These are phyloP conservation scores for Xiphophorus birchmanni DNA, from an alignment of 2,797 vertebrate species.

Conservation along the genomic window DNA sequence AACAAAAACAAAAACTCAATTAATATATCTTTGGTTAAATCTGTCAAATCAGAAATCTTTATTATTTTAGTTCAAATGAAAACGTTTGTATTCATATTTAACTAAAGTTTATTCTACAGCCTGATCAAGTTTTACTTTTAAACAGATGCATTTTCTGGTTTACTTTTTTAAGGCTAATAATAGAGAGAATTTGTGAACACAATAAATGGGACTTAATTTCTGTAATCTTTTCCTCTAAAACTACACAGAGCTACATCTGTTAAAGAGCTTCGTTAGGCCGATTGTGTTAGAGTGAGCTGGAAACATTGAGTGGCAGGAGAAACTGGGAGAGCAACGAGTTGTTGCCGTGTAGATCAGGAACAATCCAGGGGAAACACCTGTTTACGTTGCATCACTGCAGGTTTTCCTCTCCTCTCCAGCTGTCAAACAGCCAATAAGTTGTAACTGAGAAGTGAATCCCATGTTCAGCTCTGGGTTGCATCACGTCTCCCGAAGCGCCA, in stretches of 20 bases:
- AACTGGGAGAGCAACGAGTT: background rate
- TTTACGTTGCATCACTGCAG: background rate
- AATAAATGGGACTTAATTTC: background rate
- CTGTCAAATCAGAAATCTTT: background rate
- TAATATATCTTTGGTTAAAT: background rate
- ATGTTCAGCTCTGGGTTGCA: conserved; percentile 37
- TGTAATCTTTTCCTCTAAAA: background rate
- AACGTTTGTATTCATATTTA: background rate
- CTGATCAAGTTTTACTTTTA: background rate
- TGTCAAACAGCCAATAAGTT: conserved; percentile 32
- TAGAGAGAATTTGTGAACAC: background rate
- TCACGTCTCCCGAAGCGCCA: conserved; percentile 39
- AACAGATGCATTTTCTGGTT: background rate
- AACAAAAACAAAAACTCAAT: background rate
- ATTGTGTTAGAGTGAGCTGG: conserved; percentile 4
- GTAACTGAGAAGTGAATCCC: conserved; percentile 21
- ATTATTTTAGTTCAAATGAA: background rate
- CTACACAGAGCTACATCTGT: background rate
- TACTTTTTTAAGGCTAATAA: background rate
- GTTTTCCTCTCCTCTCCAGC: conserved; percentile 4
- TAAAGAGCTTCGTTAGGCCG: background rate
- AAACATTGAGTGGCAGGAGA: background rate
- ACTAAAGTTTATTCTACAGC: background rate
- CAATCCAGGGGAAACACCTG: background rate
- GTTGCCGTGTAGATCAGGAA: background rate